phyloP scores from a whole-genome alignment of 2,888 invertebrate genomes.

The Eurois occulta region DNA sequence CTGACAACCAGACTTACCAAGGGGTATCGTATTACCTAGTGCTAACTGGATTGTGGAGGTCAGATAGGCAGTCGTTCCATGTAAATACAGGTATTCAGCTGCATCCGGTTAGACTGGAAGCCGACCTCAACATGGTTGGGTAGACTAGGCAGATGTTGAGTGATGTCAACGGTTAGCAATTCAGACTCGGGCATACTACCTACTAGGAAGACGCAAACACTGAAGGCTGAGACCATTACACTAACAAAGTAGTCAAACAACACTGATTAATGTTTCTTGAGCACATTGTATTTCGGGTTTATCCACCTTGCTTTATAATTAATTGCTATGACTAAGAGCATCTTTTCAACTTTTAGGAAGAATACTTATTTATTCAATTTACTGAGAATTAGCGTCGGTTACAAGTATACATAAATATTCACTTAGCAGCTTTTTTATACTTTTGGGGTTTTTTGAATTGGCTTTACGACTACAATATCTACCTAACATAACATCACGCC shows the following conservation, averaged over 20 bases:
- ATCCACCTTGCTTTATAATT: background rate
- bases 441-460: background rate
- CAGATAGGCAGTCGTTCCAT: too few relatives aligned
- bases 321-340: background rate
- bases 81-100: too few relatives aligned
- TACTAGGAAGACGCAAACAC: background rate
- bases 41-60: too few relatives aligned
- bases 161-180: background rate
- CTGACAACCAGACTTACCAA: too few relatives aligned
- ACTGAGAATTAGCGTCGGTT: background rate
- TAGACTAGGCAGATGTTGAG: background rate
- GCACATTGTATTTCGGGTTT: background rate
- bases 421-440: background rate
- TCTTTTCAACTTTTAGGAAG: background rate
- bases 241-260: background rate
- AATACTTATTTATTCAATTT: background rate
- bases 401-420: background rate
- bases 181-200: background rate
- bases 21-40: too few relatives aligned
- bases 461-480: background rate
- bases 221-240: background rate
- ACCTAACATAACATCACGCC: background rate
- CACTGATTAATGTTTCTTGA: background rate
- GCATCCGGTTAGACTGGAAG: too few relatives aligned
- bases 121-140: too few relatives aligned